These are phyloP conservation scores for Sipha flava DNA, from an alignment of 1,140 invertebrate species.

Conservation along the genomic window DNA sequence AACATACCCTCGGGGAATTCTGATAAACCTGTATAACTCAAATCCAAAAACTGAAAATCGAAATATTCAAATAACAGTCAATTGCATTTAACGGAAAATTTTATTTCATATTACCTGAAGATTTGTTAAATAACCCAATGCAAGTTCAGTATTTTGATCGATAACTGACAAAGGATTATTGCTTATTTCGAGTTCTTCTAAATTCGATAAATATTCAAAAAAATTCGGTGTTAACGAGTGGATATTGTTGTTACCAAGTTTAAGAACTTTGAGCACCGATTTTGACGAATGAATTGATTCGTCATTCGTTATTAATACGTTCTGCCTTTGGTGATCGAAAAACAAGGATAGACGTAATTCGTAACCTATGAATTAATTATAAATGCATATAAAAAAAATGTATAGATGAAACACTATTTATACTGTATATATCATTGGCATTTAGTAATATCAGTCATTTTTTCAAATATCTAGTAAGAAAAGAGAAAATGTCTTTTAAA, in stretches of 20 bases:
- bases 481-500: too few species aligned
- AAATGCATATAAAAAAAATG: too few species aligned
- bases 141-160: conserved; percentile 8
- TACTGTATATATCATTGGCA: too few species aligned
- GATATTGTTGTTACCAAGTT: not conserved
- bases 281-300: too few species aligned
- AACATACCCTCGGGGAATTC: not conserved
- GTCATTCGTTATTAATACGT: not conserved
- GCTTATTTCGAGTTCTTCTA: not conserved
- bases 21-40: not conserved
- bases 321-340: not conserved
- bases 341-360: not conserved
- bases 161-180: not conserved
- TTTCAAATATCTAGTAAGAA: too few species aligned
- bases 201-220: not conserved
- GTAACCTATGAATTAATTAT: too few species aligned
- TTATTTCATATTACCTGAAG: not conserved
- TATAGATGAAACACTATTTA: too few species aligned
- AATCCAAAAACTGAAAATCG: not conserved
- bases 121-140: not conserved
- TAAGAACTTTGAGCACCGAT: not conserved
- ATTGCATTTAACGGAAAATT: too few species aligned
- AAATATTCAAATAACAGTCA: not conserved
- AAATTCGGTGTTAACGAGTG: not conserved
- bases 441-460: too few species aligned